Evolutionary conservation across 2,797 vertebrate species (phyloP), one percentile per base, ranked within the genome.

Genomic region (Tiaroga cobitis): DNA sequence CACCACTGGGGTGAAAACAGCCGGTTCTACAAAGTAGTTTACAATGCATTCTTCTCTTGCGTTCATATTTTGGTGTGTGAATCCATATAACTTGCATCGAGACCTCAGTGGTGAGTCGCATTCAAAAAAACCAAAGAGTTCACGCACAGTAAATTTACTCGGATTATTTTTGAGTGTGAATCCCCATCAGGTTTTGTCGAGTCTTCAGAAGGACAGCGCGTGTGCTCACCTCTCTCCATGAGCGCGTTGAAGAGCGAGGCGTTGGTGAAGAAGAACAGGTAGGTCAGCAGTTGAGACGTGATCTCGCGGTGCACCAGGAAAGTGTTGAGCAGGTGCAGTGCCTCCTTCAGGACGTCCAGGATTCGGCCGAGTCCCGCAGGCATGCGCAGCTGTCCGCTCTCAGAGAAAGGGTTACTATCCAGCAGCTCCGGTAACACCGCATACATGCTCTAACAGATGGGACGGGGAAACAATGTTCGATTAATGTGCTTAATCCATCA

Each of bases 251-350:
- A 96, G 80, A 96, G 91, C 1, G 95, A 96, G 0, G 96, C 95
- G 6, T 96, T 96, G 90, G 94, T 95, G 92, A 96, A 96, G 93
- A 96, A 96, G 92, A 96, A 95, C 79, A 96, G 92, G 91, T 96
- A 96, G 61, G 94, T 92, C 8, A 95, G 93, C 67, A 96, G 94
- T 82, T 96, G 96, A 0, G 94, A 80, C 0, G 92, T 90, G 90
- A 96, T 94, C 89, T 95, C 94, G 0, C 91, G 83, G 46, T 96
- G 96, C 75, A 96, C 95, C 89, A 94, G 92, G 90, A 94, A 95
- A 46, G 90, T 86, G 0, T 92, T 91, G 56, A 96, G 93, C 11
- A 96, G 92, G 80, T 91, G 88, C 88, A 95, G 88, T 0, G 94
- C 92, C 88, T 93, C 95, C 91, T 94, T 93, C 85, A 96, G 92